Evolutionary conservation across 2,888 invertebrate genomes (phyloP).

Genomic region (Eupeodes latifasciatus): DNA sequence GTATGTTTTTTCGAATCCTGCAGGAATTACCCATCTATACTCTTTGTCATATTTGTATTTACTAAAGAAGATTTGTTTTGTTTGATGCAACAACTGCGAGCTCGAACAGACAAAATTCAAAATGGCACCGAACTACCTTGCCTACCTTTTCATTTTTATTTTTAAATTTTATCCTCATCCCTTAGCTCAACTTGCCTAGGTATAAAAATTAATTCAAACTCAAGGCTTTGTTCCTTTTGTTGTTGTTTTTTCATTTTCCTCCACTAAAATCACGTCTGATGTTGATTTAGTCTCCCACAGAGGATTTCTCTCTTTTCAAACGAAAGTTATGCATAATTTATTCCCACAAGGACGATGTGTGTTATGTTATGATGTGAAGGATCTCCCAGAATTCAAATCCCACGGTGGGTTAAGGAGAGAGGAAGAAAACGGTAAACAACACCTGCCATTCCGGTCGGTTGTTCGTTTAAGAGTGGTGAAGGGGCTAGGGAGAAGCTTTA

Average conservation of each 20-base stretch:
- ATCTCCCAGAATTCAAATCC: constrained; percentile 14
- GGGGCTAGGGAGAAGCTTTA: background rate
- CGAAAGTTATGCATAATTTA: constrained; percentile 47
- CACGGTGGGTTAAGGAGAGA: constrained; percentile 12
- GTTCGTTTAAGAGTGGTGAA: background rate
- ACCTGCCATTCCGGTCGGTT: constrained; percentile 49
- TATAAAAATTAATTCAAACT: constrained; percentile 29
- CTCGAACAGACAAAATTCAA: constrained; percentile 46
- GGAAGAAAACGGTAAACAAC: constrained; percentile 55
- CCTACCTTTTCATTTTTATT: background rate
- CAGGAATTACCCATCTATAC: constrained; percentile 7
- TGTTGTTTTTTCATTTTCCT: background rate
- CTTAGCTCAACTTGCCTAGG: background rate
- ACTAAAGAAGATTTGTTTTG: background rate
- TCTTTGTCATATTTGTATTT: constrained; percentile 33
- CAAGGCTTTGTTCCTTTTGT: background rate
- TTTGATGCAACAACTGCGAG: constrained; percentile 42
- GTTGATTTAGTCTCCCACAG: constrained; percentile 46
- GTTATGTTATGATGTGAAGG: constrained; percentile 37
- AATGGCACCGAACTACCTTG: constrained; percentile 30
- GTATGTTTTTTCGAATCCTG: constrained; percentile 13
- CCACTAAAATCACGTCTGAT: constrained; percentile 36
- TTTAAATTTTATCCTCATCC: background rate
- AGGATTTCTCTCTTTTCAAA: constrained; percentile 32
- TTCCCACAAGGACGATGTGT: constrained; percentile 43